Conservation (phyloP, 2,113 vertebrate species). For the Atractosteus spatula region DNA sequence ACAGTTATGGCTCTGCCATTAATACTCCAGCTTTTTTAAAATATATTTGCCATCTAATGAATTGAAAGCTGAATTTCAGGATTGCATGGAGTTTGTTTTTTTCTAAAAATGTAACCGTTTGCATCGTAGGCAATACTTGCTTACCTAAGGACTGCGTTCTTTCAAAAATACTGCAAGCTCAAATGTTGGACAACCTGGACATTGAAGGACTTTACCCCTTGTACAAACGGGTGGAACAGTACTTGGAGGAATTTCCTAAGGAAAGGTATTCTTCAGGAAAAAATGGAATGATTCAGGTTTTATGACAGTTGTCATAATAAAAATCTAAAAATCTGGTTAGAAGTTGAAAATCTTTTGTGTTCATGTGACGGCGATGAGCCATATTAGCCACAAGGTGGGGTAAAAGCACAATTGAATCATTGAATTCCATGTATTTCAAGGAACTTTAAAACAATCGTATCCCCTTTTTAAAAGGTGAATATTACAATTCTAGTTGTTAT, state of each 20-base stretch:
- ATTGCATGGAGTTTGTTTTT: no score
- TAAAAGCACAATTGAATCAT: slow-evolving; percentile 19
- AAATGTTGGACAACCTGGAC: slow-evolving; percentile 93
- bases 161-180: slow-evolving; percentile 86
- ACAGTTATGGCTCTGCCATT: no score
- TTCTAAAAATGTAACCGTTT: slow-evolving; percentile 17
- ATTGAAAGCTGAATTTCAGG: no score
- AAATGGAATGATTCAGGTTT: not conserved
- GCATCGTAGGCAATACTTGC: slow-evolving; percentile 51
- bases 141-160: slow-evolving; percentile 85
- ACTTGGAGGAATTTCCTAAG: slow-evolving; percentile 88
- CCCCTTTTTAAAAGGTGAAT: no score
- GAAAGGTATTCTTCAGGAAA: slow-evolving; percentile 70
- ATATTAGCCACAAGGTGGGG: slow-evolving; percentile 50
- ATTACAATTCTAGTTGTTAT: no score
- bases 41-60: no score
- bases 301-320: no score
- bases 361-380: slow-evolving; percentile 2
- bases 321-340: no score
- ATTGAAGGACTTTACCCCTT: slow-evolving; percentile 91
- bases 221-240: slow-evolving; percentile 82
- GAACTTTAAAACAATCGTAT: no score
- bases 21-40: no score
- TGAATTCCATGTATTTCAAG: not conserved
- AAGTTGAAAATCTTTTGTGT: no score